Evolutionary conservation across 2,113 vertebrate species (phyloP), one percentile per base, ranked within the genome.

Genomic region (Oryctolagus cuniculus): DNA sequence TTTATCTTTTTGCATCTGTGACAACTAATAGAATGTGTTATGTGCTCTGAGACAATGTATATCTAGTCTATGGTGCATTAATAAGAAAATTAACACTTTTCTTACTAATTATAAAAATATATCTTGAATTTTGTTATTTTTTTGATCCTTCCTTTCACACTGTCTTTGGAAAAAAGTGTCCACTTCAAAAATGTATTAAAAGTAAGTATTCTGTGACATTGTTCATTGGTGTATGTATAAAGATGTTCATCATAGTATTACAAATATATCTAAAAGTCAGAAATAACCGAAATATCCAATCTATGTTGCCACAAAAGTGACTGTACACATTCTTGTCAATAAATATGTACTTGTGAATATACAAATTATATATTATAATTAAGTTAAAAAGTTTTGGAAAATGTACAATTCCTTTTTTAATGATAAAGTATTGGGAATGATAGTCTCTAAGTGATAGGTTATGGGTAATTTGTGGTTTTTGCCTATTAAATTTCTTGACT

Each of bases 131-230:
- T 63, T 44, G 51, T 86, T 91, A 44, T 55, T 85, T 88, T 84
- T 83, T 63, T 92, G 36, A 87, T 90, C 27, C 29, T 77, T 79
- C 10, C 34, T 88, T 75, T 77, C 22, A 92, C 70, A 29, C 78
- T 90, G 73, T 16, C 67, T 92, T 77, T 85, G 44, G 92, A 95
- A 53, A 89, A 78, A 9, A 92, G 7, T 58, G 16, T 17, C 80
- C 29, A 87, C 17, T 95, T 96, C 22, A 96, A 94, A 96, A 53
- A 58, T 72, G 5, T 34, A 89, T 73, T 67, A 72, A 92, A 95
- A 96, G 22, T 4, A 94, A 93, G 49, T 86, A 78, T 73, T 86
- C 36, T 72, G 10, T 81, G 77, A n/a, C n/a, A 82, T 92, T 44
- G 6, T 72, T 92, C 22, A 80, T 11, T 79, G 27, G 70, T 72